Evolutionary conservation across 2,888 invertebrate species (phyloP), one percentile per base, ranked within the genome.

Genomic region (Eupithecia insigniata): DNA sequence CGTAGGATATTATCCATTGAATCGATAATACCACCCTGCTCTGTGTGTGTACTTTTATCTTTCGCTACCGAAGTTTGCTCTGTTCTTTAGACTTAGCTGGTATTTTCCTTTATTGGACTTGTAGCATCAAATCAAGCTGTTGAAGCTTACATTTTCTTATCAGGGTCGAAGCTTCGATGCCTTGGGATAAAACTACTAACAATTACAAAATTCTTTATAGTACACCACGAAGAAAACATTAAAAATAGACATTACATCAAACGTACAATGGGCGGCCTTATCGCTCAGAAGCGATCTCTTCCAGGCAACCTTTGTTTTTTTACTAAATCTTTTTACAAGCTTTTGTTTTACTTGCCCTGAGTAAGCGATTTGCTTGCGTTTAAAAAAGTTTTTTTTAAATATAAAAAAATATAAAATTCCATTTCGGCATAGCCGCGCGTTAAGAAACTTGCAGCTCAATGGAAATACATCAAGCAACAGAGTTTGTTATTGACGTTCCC

Each of bases 1-100:
- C 66, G 66, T 58, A 70, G 70, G 74, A 75, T 70, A 72, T 75
- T 77, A 74, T 78, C 69, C 69, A 72, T 66, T 71, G 70, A 72
- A 75, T 78, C 76, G 76, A 76, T 75, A n/a, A n/a, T n/a, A n/a
- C 69, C 74, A 46, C 18, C 34, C 18, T 34, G n/a, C 66, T 64
- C 61, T 60, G 30, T 61, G 51, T 60, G 30, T 61, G 51, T 61
- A 30, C 60, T 64, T 66, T 36, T 69, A 65, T 58, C 65, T 67
- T 16, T 30, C n/a, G 8, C 1, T 26, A 28, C 3, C 58, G 30
- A 70, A 70, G 70, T 66, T 70, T 39, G 30, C 43, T 60, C 28
- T 60, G 39, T 22, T 60, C 30, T 60, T 43, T 70, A 28, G 60
- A 8, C n/a, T n/a, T n/a, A n/a, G 28, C 30, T 30, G 64, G 36